Conservation (phyloP, 2,888 invertebrate genomes). For the Spisula subtruncata region DNA sequence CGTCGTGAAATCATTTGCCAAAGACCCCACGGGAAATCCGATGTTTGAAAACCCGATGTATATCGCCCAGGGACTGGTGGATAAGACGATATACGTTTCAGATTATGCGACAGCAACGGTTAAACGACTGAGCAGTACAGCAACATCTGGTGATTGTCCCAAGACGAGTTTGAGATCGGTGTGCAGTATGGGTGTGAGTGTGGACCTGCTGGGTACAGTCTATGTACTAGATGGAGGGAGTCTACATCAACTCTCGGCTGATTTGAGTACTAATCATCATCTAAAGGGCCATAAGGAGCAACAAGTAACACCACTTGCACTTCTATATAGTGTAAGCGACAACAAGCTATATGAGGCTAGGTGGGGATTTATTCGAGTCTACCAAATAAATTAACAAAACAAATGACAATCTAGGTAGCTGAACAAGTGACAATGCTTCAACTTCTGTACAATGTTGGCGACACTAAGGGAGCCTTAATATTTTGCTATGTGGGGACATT, state of each 20-base stretch:
- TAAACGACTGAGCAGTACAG: not conserved
- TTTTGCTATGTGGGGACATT: no score
- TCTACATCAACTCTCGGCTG: not conserved
- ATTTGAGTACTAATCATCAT: not conserved
- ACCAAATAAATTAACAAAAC: not conserved
- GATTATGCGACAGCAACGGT: not conserved
- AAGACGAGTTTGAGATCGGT: not conserved
- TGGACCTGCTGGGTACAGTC: not conserved
- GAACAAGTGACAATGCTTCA: no score
- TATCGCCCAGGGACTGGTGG: not conserved
- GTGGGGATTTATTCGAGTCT: not conserved
- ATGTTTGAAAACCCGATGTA: slow-evolving; percentile 3
- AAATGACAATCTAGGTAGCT: no score
- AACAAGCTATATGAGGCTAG: slow-evolving; percentile 7
- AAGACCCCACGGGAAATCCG: not conserved
- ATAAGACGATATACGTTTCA: slow-evolving; percentile 31
- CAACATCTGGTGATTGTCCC: not conserved
- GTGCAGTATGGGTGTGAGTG: slow-evolving; percentile 2
- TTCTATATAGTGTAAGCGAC: not conserved
- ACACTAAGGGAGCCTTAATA: no score
- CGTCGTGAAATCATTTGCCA: not conserved
- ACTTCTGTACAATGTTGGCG: no score
- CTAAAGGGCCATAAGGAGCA: slow-evolving; percentile 2
- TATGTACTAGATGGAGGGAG: slow-evolving; percentile 8
- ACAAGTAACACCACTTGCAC: not conserved